These are phyloP conservation scores for Thamnophis elegans DNA, from an alignment of 2,797 vertebrate genomes.

Conservation along the genomic window DNA sequence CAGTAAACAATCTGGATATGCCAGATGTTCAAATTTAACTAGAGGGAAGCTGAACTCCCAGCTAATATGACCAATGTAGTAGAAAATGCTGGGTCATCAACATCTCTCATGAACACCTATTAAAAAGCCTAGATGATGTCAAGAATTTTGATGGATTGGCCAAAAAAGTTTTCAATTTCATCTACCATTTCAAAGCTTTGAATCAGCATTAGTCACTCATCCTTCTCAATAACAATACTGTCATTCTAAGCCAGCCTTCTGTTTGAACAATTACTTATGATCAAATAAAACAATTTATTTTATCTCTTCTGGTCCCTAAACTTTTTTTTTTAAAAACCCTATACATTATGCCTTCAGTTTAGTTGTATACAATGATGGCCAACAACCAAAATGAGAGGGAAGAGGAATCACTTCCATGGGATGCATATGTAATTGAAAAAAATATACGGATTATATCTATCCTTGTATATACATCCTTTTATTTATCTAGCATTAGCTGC, in stretches of 20 bases:
- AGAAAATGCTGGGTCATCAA: background rate
- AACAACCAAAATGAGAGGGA: background rate
- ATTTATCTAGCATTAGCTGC: background rate
- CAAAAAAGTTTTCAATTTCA: background rate
- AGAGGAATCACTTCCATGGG: background rate
- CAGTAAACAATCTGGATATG: background rate
- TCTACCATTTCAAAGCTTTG: background rate
- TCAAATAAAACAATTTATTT: constrained; percentile 23
- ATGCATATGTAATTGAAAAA: background rate
- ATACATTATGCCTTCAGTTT: background rate
- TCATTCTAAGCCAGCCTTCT: constrained; percentile 2
- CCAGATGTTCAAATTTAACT: background rate
- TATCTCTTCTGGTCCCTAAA: constrained; percentile 33
- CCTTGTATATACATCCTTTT: background rate
- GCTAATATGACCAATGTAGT: background rate
- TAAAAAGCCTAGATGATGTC: background rate
- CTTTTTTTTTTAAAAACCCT: constrained; percentile 22
- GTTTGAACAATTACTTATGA: constrained; percentile 14
- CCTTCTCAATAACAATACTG: constrained; percentile 5
- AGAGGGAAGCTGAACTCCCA: background rate
- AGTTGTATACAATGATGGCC: background rate
- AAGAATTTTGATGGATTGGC: background rate
- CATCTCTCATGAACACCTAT: background rate
- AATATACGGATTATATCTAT: background rate
- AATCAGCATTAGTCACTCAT: background rate